Conservation (phyloP, 2,113 vertebrate species). For the Paralichthys olivaceus region DNA sequence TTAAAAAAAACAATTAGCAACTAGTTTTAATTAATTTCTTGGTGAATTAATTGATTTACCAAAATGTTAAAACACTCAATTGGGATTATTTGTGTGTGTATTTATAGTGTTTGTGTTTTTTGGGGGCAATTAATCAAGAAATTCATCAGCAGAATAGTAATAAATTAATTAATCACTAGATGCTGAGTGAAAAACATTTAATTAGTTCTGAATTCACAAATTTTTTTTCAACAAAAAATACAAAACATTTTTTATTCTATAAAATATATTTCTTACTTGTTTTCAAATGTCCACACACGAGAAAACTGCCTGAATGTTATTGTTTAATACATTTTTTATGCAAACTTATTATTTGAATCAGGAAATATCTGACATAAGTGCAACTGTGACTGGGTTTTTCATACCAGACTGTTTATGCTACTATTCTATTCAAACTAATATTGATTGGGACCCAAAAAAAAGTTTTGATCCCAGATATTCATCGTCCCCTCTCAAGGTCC, state of each 20-base stretch:
- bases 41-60: too few relatives aligned
- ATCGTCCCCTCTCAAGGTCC: conserved; percentile 49
- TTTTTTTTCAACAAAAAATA: neutral
- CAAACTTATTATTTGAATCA: neutral
- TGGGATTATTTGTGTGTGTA: too few relatives aligned
- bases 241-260: neutral
- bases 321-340: neutral
- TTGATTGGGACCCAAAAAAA: neutral
- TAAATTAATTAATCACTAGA: too few relatives aligned
- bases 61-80: too few relatives aligned
- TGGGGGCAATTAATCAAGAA: neutral
- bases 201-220: neutral
- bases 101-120: conserved; percentile 3
- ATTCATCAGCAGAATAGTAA: too few relatives aligned
- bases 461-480: conserved; percentile 34
- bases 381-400: neutral
- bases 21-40: neutral
- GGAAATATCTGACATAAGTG: too few relatives aligned
- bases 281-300: neutral
- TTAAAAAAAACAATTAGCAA: neutral
- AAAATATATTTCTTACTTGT: neutral
- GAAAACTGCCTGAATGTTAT: neutral
- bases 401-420: neutral
- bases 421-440: conserved; percentile 1
- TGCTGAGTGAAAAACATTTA: neutral